Evolutionary conservation across 2,113 vertebrate genomes (phyloP).

Genomic region (Nannobrachium achirus): DNA sequence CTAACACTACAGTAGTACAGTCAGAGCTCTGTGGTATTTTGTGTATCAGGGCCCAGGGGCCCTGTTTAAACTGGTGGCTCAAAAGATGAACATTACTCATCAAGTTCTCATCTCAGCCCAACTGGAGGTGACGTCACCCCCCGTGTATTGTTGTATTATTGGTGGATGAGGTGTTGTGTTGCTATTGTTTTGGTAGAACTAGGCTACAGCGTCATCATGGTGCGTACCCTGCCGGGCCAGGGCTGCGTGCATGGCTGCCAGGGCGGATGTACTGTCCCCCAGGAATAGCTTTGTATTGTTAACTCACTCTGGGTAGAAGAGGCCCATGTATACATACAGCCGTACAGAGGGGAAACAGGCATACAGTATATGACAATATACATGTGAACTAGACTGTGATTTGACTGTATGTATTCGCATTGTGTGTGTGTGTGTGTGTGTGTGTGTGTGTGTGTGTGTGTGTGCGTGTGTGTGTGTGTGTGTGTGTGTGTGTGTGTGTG

Average conservation of each 20-base stretch:
- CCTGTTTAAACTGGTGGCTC: too few relatives aligned
- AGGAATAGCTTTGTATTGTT: constrained; percentile 77
- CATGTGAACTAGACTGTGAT: not conserved
- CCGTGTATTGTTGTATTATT: constrained; percentile 32
- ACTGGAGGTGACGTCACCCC: not conserved
- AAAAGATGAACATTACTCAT: too few relatives aligned
- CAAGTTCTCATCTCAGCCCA: too few relatives aligned
- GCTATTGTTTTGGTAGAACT: constrained; percentile 45
- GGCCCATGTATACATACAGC: constrained; percentile 51
- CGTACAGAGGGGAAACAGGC: constrained; percentile 56
- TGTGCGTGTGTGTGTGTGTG: constrained; percentile 20
- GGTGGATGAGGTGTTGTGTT: constrained; percentile 3
- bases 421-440: too few relatives aligned
- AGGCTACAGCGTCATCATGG: constrained; percentile 56
- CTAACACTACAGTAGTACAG: not conserved
- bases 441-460: not conserved
- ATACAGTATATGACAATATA: constrained; percentile 69
- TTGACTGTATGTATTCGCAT: too few relatives aligned
- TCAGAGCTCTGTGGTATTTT: not conserved
- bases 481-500: constrained; percentile 6
- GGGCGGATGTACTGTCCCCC: constrained; percentile 77
- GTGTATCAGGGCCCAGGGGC: too few relatives aligned
- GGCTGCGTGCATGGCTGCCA: constrained; percentile 68
- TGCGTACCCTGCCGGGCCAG: constrained; percentile 47
- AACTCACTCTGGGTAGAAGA: constrained; percentile 57